Conservation (phyloP, 2,888 invertebrate species). For the Nycteola revayana region DNA sequence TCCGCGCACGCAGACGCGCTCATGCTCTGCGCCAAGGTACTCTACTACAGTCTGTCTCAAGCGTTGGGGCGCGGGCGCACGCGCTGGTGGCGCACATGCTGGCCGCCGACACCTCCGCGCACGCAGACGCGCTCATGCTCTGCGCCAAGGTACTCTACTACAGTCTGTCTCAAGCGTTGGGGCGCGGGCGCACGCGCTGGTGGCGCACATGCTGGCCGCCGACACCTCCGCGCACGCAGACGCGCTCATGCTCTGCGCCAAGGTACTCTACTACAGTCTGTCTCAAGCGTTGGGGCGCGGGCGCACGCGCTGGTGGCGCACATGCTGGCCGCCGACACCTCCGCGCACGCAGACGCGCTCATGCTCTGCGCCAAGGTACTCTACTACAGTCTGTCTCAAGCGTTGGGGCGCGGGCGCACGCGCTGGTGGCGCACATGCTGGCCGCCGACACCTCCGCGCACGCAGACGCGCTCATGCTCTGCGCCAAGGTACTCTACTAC, state of each 20-base stretch:
- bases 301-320: slow-evolving; percentile 84
- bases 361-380: slow-evolving; percentile 86
- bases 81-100: slow-evolving; percentile 90
- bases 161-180: too few relatives aligned
- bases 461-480: slow-evolving; percentile 34
- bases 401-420: slow-evolving; percentile 83
- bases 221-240: slow-evolving; percentile 1
- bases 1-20: slow-evolving; percentile 92
- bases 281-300: too few relatives aligned
- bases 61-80: slow-evolving; percentile 88
- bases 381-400: too few relatives aligned
- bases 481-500: slow-evolving; percentile 45
- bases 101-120: slow-evolving; percentile 62
- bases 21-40: slow-evolving; percentile 92
- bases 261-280: too few relatives aligned
- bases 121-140: slow-evolving; percentile 73
- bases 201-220: slow-evolving; percentile 69
- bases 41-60: slow-evolving; percentile 44
- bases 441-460: slow-evolving; percentile 91
- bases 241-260: slow-evolving; percentile 80
- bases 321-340: slow-evolving; percentile 89
- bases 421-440: slow-evolving; percentile 86
- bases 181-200: slow-evolving; percentile 70
- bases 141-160: slow-evolving; percentile 85
- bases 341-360: slow-evolving; percentile 91